Conservation (phyloP, 2,888 invertebrate species). For the Teinopalpus imperialis region DNA sequence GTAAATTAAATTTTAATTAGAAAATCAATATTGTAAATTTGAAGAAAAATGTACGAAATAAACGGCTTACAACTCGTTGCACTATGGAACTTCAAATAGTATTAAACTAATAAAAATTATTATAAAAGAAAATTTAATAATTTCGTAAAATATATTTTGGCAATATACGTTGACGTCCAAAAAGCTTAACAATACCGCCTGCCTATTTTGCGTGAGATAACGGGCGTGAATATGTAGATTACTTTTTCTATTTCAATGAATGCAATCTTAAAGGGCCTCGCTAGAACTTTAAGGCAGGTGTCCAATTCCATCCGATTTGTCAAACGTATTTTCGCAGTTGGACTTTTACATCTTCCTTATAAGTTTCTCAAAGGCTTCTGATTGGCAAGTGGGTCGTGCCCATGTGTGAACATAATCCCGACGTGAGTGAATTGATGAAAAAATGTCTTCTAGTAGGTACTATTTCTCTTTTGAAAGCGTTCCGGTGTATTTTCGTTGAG, state of each 20-base stretch:
- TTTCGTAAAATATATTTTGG: no score
- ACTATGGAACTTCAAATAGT: no score
- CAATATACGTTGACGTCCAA: no score
- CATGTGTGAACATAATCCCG: conserved; percentile 66
- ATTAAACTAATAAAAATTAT: no score
- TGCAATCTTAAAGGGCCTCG: conserved; percentile 24
- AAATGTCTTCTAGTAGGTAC: conserved; percentile 58
- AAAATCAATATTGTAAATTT: no score
- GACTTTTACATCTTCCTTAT: conserved; percentile 36
- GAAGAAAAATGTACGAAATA: no score
- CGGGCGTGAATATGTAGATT: conserved; percentile 20
- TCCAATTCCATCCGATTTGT: conserved; percentile 27
- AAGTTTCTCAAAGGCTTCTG: conserved; percentile 59
- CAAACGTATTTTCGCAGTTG: conserved; percentile 30
- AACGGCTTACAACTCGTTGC: no score
- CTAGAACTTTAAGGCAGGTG: conserved; percentile 25
- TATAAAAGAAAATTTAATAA: no score
- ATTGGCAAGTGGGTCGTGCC: conserved; percentile 48
- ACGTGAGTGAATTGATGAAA: conserved; percentile 46
- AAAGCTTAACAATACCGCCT: background rate
- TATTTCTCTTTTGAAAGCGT: conserved; percentile 75
- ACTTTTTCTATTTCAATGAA: conserved; percentile 24
- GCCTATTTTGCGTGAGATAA: conserved; percentile 6
- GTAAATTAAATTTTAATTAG: no score
- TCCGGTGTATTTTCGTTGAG: conserved; percentile 78